Conservation (phyloP, 1,140 invertebrate genomes). For the Rhizoglyphus robini region DNA sequence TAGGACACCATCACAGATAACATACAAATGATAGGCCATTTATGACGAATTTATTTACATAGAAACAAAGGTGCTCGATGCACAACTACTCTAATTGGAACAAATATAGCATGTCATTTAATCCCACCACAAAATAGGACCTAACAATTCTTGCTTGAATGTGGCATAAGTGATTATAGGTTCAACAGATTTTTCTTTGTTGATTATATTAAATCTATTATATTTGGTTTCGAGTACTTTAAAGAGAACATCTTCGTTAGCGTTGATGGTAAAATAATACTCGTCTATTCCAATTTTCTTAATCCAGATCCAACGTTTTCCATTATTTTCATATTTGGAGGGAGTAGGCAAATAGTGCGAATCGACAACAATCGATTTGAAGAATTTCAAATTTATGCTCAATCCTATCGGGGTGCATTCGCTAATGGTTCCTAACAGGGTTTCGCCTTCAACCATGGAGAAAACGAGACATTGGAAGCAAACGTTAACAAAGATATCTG, state of each 20-base stretch:
- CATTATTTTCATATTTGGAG: constrained; percentile 9
- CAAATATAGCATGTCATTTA: too few species aligned
- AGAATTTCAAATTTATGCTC: constrained; percentile 3
- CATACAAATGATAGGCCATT: too few species aligned
- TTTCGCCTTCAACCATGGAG: neutral
- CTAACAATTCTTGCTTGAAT: constrained; percentile 8
- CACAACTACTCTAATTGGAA: too few species aligned
- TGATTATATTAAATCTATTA: neutral
- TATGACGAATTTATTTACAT: too few species aligned
- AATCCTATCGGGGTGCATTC: constrained; percentile 8
- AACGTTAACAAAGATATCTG: neutral
- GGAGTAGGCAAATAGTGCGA: neutral
- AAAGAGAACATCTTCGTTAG: neutral
- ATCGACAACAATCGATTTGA: constrained; percentile 1
- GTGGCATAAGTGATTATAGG: constrained; percentile 6
- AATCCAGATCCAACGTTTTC: neutral
- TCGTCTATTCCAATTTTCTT: constrained; percentile 6
- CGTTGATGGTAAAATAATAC: neutral
- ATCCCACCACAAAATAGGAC: neutral
- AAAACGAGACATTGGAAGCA: constrained; percentile 5
- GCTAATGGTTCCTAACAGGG: neutral
- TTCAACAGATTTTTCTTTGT: neutral
- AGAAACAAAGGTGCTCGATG: too few species aligned
- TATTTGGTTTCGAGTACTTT: constrained; percentile 1
- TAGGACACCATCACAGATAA: too few species aligned